Conservation (phyloP, 2,113 vertebrate genomes). For the Meles meles region DNA sequence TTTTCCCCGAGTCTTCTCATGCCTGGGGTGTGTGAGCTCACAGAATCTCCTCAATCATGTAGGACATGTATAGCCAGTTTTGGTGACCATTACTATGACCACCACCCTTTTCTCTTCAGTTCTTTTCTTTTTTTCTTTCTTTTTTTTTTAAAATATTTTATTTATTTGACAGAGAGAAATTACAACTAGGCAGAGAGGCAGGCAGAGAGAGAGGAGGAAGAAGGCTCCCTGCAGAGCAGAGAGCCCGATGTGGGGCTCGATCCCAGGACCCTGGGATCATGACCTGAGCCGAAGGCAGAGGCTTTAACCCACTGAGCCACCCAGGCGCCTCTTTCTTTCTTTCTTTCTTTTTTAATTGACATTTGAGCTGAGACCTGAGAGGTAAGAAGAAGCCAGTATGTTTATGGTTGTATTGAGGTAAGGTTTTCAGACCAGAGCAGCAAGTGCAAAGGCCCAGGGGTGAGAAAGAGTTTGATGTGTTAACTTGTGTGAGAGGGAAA, state of each 20-base stretch:
- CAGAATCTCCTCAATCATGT: not conserved
- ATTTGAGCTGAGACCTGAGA: not conserved
- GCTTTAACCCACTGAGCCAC: too few relatives aligned
- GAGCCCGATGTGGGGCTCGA: too few relatives aligned
- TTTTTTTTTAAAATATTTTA: too few relatives aligned
- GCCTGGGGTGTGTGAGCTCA: not conserved
- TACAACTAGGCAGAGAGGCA: too few relatives aligned
- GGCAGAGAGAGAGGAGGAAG: too few relatives aligned
- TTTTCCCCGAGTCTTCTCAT: not conserved
- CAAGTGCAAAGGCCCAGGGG: not conserved
- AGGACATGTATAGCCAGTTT: not conserved
- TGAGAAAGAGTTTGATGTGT: not conserved
- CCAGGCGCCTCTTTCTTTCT: too few relatives aligned
- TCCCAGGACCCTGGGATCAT: too few relatives aligned
- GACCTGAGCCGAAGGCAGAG: too few relatives aligned
- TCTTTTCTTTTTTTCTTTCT: not conserved
- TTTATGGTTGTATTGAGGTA: not conserved
- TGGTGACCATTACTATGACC: not conserved
- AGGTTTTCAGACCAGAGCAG: not conserved
- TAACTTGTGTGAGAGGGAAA: not conserved
- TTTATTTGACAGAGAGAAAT: too few relatives aligned
- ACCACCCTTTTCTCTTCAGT: not conserved
- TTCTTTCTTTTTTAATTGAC: not conserved
- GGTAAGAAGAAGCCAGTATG: not conserved
- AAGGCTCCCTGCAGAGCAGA: too few relatives aligned